Evolutionary conservation across 2,888 invertebrate genomes (phyloP), one percentile per base, ranked within the genome.

Genomic region (Rutpela maculata): DNA sequence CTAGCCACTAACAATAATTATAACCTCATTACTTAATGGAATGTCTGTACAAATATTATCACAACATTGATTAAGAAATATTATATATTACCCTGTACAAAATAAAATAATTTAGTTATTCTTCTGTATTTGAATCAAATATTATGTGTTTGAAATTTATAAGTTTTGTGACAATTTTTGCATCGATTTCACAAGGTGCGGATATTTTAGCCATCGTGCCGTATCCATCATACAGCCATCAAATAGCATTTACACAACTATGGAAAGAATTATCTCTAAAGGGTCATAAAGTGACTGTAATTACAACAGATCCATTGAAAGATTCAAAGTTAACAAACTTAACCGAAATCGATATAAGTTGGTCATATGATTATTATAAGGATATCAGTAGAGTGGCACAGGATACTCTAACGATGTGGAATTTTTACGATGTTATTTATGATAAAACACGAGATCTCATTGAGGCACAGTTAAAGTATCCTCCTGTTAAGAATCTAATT

Each of bases 221-320:
- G 0, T 78, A 10, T 80, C 85, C 19, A 12, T 83, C 83, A 0
- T 79, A 80, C 62, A 84, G 84, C 63, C 84, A 85, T 57, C 84
- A 84, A 74, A 26, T 76, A 1, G 80, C 81, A 1, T 83, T 68
- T 60, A 80, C 5, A 1, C 19, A 65, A 12, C 15, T 84, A 15
- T 85, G 85, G 85, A 81, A 74, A 22, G 82, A 82, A 78, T 65
- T 85, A 18, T 84, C 85, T 0, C 72, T 84, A 60, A 80, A 80
- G 70, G 85, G 85, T 3, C 85, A 85, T 59, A 15, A 84, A 59
- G 82, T 85, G 0, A 84, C 84, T 18, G 81, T 84, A 1, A 43
- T 85, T 55, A 83, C 85, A 6, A 78, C 85, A 5, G 69, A 84
- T 77, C 84, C 84, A 7, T 63, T 84, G 18, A 83, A 82, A 80